Percentiles rank a stretch among this genome's conserved stretches.
Evolutionary conservation across 1,140 invertebrate genomes (phyloP).

Genomic region (Cardiocondyla obscurior): DNA sequence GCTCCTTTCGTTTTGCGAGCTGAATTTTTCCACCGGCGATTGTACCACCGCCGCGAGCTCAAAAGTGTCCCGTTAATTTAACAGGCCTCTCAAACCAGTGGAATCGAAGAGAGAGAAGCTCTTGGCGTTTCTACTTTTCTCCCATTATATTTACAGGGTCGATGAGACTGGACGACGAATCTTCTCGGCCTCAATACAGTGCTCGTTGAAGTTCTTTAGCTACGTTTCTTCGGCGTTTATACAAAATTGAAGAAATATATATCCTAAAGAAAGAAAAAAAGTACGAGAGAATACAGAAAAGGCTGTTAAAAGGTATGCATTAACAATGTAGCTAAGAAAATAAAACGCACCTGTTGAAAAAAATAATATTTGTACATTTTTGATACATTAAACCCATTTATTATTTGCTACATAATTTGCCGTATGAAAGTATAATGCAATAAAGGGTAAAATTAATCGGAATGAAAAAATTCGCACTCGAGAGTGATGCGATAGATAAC

Average conservation of each 20-base stretch:
- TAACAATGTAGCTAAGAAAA: neutral
- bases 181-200: neutral
- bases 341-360: neutral
- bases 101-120: neutral
- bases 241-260: neutral
- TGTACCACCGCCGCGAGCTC: neutral
- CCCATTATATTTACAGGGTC: neutral
- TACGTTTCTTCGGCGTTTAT: neutral
- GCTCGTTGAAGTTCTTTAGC: neutral
- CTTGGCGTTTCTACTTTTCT: neutral
- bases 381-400: constrained; percentile 30
- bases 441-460: constrained; percentile 69
- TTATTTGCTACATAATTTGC: constrained; percentile 18
- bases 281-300: neutral
- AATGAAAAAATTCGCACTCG: constrained; percentile 73
- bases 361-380: neutral
- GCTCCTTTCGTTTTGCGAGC: neutral
- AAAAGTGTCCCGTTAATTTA: constrained; percentile 36
- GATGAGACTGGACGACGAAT: neutral
- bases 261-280: neutral
- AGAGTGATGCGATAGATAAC: constrained; percentile 49
- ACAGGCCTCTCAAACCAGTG: neutral
- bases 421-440: constrained; percentile 7
- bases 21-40: neutral
- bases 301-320: neutral